Conservation (phyloP, 2,797 vertebrate genomes). For the Mormyrus hasselquistii region DNA sequence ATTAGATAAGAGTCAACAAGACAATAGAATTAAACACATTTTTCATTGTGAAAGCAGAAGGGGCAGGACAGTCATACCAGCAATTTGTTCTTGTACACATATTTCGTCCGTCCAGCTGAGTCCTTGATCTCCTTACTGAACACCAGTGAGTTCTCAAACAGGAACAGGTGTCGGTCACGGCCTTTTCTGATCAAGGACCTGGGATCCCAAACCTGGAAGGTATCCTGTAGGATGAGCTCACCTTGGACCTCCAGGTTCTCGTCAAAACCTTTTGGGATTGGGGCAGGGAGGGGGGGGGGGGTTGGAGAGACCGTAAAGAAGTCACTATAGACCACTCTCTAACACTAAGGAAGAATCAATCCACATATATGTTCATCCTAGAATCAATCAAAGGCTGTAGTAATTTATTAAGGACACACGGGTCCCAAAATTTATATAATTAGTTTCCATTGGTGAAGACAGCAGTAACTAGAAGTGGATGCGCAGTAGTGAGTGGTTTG, state of each 20-base stretch:
- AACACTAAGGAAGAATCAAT: not conserved
- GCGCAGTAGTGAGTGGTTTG: not conserved
- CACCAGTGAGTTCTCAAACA: conserved; percentile 94
- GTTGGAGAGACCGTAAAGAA: not conserved
- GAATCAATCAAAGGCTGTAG: not conserved
- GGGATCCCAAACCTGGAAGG: conserved; percentile 98
- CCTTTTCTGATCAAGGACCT: conserved; percentile 95
- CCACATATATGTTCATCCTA: not conserved
- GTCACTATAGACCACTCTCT: not conserved
- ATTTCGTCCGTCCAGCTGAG: conserved; percentile 92
- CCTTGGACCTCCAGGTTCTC: conserved; percentile 94
- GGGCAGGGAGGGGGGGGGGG: not conserved
- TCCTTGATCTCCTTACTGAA: conserved; percentile 99
- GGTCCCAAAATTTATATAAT: not conserved
- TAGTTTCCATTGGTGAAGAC: not conserved
- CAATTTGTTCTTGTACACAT: conserved; percentile 96
- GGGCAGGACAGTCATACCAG: conserved; percentile 61
- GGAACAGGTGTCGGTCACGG: conserved; percentile 90
- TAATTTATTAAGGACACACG: not conserved
- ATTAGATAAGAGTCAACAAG: not conserved
- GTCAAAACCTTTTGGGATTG: conserved; percentile 78
- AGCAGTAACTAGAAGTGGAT: not conserved
- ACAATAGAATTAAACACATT: not conserved
- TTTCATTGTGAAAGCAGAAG: not conserved
- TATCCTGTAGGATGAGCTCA: conserved; percentile 93